phyloP scores from a whole-genome alignment of 2,888 invertebrate genomes.

The Hesperia comma region DNA sequence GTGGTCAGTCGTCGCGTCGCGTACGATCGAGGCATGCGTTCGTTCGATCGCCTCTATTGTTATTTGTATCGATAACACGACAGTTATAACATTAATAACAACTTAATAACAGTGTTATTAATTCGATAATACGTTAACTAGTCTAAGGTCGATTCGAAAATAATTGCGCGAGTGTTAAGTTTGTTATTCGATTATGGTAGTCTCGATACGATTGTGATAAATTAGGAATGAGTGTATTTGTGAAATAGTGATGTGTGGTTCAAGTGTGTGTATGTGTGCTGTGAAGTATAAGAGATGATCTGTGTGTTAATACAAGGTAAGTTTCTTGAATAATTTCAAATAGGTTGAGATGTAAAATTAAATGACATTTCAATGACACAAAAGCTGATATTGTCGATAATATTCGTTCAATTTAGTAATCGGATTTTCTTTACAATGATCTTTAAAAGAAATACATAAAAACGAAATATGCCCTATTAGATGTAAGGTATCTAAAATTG shows the following conservation, averaged over 20 bases:
- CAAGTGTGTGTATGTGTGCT: slow-evolving; percentile 27
- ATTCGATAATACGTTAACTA: not conserved
- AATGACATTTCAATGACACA: too few species aligned
- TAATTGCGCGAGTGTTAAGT: not conserved
- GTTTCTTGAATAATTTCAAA: slow-evolving; percentile 11
- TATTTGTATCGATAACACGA: slow-evolving; percentile 16
- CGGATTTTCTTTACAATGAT: not conserved
- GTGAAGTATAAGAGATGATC: slow-evolving; percentile 16
- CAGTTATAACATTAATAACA: not conserved
- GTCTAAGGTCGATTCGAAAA: too few species aligned
- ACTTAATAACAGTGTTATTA: slow-evolving; percentile 32
- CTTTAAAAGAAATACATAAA: not conserved
- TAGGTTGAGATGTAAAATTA: too few species aligned
- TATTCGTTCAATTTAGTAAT: too few species aligned
- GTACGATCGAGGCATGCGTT: slow-evolving; percentile 66
- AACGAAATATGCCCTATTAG: too few species aligned
- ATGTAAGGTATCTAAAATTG: not conserved
- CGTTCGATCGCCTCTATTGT: slow-evolving; percentile 35
- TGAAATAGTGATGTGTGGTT: slow-evolving; percentile 26
- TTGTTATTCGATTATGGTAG: not conserved
- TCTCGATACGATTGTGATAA: not conserved
- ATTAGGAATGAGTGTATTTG: slow-evolving; percentile 28
- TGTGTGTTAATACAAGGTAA: slow-evolving; percentile 28
- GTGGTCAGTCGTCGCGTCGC: slow-evolving; percentile 69
- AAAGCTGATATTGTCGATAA: too few species aligned